Base-by-base conservation (phyloP, 2,888 invertebrate species). In the Cheilosia soror region DNA sequence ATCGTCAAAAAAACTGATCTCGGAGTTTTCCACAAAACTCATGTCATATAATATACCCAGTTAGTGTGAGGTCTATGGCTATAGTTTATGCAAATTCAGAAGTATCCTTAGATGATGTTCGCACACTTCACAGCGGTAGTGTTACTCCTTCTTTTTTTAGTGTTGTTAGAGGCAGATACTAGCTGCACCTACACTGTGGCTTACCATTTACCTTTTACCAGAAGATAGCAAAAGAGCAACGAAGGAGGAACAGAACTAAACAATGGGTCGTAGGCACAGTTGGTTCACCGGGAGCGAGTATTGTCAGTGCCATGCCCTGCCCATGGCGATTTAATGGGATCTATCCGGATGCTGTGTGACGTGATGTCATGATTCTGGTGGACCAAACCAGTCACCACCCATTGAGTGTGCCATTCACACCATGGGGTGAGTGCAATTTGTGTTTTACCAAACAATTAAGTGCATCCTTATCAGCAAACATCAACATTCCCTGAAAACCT, bases 381-480 rank as follows among this genome's bases (percentile, higher is more conserved):
- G 40, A 58, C 68, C 63, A 49, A 37, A 57, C 33, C 69, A 75
- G 62, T 62, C 68, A 76, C 80, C 81, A 62, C 76, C 85, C 76
- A 85, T 71, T 62, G 85, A 71, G 82, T 78, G 71, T 80, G 69
- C 76, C 75, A 79, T 79, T 81, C 84, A 73, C 87, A 77, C 65
- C 79, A 87, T 85, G 87, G 77, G 88, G 85, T 88, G 85, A 79
- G 87, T 88, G 87, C 87, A 88, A 88, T 88, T 88, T 88, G 88
- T 88, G 87, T 88, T 87, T 87, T 87, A 87, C 87, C 88, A 87
- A 88, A 88, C 88, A 88, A 88, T 88, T 86, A 88, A 82, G 77
- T 81, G 83, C 69, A 87, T 85, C 76, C 85, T 81, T 85, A 72
- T 76, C 81, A 76, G 68, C 37, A 20, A 31, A 77, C 76, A 68